These are phyloP conservation scores for Oxyura jamaicensis DNA, from an alignment of 2,113 vertebrate genomes.

Conservation along the genomic window DNA sequence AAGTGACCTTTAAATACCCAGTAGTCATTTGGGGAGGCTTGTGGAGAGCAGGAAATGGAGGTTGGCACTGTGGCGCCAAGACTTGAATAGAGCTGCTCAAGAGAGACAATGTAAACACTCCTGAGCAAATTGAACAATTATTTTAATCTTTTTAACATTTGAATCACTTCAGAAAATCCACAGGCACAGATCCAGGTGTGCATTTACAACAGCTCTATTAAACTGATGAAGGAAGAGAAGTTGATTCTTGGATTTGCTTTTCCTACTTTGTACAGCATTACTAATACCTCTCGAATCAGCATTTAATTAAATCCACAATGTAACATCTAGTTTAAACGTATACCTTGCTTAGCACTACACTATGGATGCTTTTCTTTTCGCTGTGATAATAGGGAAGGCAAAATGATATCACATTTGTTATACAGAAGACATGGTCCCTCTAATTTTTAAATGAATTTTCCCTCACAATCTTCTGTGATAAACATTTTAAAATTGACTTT, in stretches of 20 bases:
- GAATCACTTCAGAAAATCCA: background rate
- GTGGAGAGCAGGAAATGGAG: background rate
- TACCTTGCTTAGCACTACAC: background rate
- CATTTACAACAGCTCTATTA: background rate
- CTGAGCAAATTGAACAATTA: background rate
- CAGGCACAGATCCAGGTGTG: background rate
- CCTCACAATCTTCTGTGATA: background rate
- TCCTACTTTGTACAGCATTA: background rate
- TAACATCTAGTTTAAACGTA: background rate
- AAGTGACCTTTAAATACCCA: background rate
- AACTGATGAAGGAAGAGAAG: background rate
- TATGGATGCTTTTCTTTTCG: background rate
- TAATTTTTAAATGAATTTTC: slow-evolving; percentile 25
- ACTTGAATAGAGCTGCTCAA: slow-evolving; percentile 30
- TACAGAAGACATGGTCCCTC: background rate
- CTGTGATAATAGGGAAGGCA: background rate
- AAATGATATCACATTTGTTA: background rate
- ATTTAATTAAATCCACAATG: background rate
- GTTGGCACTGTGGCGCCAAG: background rate
- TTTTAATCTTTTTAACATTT: slow-evolving; percentile 28
- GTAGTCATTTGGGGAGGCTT: background rate
- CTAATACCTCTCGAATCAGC: background rate
- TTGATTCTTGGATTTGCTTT: background rate
- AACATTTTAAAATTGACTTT: background rate
- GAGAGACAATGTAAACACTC: slow-evolving; percentile 24